Base-by-base conservation (phyloP, 1,140 invertebrate species). In the Drosophila sp. region DNA sequence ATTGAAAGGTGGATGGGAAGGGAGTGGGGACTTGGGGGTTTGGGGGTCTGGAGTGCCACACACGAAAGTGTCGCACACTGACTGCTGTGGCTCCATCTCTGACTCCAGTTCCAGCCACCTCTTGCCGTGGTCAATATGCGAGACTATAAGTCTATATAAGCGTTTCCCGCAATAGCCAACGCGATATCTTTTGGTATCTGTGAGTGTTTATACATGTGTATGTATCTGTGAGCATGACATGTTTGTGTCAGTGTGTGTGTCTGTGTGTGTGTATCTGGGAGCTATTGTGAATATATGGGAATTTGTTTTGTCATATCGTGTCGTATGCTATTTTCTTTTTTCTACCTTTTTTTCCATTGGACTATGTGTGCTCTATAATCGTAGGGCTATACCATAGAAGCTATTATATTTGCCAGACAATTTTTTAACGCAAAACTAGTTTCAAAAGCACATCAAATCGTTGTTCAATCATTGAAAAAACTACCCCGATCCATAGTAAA, bases 261-360 rank as follows among this genome's bases (percentile, higher is more conserved):
- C 35, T 67, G 66, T 69, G 56, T 60, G 58, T 50, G 66, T 61
- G 66, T 56, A 44, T 72, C 70, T n/a, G 63, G 56, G 29, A 64
- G 71, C 60, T 84, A 67, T 79, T 69, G 80, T 77, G 74, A 78
- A 85, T 85, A 78, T 85, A 72, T 85, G 77, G 74, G 77, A 78
- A 83, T 78, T 86, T 80, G 72, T 76, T 86, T 79, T 86, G 83
- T 86, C 79, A 82, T 86, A 86, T 86, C 79, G 66, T 66, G 70
- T 62, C 64, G 54, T 27, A 47, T 17, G 11, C 7, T 41, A 32
- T 65, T 61, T 75, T 66, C 17, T 38, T 38, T 10, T 6, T 70
- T 66, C 7, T 72, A 4, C 54, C 17, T 4, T 35, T 35, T 23
- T 40, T 41, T 66, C 70, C 70, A 62, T 38, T 38, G 10, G 7